A percentile compares a stretch with the other conserved stretches of the same genome.
Evolutionary conservation across 2,888 invertebrate genomes (phyloP).

Genomic region (Geotrupes spiniger): DNA sequence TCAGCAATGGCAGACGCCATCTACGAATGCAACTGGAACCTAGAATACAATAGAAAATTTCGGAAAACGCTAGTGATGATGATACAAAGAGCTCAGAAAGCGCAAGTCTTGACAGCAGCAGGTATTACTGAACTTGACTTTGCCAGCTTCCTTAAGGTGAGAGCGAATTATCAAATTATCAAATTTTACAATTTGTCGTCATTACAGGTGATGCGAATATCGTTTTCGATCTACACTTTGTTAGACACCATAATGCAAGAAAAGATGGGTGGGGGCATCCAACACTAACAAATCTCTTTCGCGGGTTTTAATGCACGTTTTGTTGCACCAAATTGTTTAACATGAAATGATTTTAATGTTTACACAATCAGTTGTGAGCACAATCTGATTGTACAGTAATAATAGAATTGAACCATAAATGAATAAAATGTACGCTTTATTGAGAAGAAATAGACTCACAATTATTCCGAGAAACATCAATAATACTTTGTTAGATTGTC

Average conservation of each 20-base stretch:
- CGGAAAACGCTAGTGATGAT: slow-evolving; percentile 16
- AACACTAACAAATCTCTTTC: too few species aligned
- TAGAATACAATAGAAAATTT: slow-evolving; percentile 13
- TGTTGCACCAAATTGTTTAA: too few species aligned
- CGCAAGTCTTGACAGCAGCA: slow-evolving; percentile 14
- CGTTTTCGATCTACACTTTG: slow-evolving; percentile 21
- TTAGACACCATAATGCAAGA: slow-evolving; percentile 11
- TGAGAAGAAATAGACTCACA: neutral
- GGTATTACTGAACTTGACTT: slow-evolving; percentile 18
- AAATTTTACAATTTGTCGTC: neutral
- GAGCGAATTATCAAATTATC: neutral
- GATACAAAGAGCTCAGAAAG: slow-evolving; percentile 19
- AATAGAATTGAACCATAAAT: neutral
- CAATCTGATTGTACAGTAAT: too few species aligned
- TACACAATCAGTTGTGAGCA: too few species aligned
- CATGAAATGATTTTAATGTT: too few species aligned
- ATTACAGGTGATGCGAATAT: slow-evolving; percentile 18
- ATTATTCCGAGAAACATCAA: neutral
- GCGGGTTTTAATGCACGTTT: too few species aligned
- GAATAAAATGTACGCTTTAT: neutral
- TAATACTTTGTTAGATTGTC: neutral
- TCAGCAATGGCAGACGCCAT: slow-evolving; percentile 13
- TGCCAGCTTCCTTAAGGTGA: slow-evolving; percentile 15
- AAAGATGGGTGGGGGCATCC: neutral
- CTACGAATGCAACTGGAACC: slow-evolving; percentile 18